phyloP scores from a whole-genome alignment of 2,888 invertebrate species.

The Oligia strigilis region DNA sequence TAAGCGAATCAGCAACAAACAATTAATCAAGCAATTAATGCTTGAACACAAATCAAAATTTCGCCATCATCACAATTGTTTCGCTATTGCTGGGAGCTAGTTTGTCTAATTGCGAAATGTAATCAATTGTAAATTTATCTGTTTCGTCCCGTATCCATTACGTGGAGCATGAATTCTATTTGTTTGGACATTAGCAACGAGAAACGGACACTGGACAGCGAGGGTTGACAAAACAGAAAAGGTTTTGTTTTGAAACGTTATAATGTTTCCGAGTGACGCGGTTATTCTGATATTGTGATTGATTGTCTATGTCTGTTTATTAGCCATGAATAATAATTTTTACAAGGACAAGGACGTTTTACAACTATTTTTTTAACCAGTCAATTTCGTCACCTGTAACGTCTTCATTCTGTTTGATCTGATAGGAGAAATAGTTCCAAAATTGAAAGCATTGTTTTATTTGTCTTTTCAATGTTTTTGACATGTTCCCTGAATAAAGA shows the following conservation, averaged over 20 bases:
- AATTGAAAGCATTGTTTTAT: neutral
- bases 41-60: conserved; percentile 26
- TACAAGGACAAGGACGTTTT: neutral
- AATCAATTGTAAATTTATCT: conserved; percentile 70
- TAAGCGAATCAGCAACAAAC: conserved; percentile 6
- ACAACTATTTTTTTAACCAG: neutral
- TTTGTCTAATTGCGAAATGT: conserved; percentile 66
- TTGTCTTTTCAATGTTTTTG: neutral
- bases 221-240: conserved; percentile 34
- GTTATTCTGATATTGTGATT: neutral
- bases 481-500: neutral
- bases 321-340: neutral
- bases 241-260: neutral
- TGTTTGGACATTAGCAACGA: conserved; percentile 62
- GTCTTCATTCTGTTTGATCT: neutral
- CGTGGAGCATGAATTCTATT: conserved; percentile 62
- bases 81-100: conserved; percentile 24
- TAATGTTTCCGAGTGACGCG: neutral
- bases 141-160: conserved; percentile 63
- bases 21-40: conserved; percentile 34
- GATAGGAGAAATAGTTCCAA: neutral
- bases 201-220: conserved; percentile 11
- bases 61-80: conserved; percentile 31
- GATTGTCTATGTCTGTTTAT: neutral
- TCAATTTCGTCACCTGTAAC: too few species aligned